These are phyloP conservation scores for Campoplex nolae DNA, from an alignment of 2,888 invertebrate species.

Conservation along the genomic window DNA sequence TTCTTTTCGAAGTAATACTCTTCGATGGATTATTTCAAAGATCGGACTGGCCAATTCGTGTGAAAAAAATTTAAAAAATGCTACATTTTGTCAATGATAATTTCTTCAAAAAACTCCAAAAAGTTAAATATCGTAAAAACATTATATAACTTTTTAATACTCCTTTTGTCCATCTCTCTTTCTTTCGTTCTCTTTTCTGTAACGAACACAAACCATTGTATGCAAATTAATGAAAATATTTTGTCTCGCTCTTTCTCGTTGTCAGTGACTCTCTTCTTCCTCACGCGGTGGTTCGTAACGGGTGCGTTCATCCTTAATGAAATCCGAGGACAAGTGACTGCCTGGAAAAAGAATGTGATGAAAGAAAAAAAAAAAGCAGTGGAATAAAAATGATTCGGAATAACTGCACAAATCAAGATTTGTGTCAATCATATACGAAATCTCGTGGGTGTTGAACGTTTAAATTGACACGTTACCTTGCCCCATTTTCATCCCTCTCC, in stretches of 20 bases:
- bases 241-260: slow-evolving; percentile 2
- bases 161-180: background rate
- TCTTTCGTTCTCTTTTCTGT: slow-evolving; percentile 39
- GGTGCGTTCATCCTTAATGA: slow-evolving; percentile 74
- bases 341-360: slow-evolving; percentile 36
- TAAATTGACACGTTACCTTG: slow-evolving; percentile 24
- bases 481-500: background rate
- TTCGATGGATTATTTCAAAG: background rate
- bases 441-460: slow-evolving; percentile 20
- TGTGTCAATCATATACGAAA: slow-evolving; percentile 35
- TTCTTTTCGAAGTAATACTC: background rate
- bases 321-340: slow-evolving; percentile 67
- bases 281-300: slow-evolving; percentile 48
- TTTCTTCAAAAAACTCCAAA: background rate
- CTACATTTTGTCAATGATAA: background rate
- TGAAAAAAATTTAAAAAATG: background rate
- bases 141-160: slow-evolving; percentile 17
- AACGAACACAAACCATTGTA: slow-evolving; percentile 80
- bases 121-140: slow-evolving; percentile 14
- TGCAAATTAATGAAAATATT: slow-evolving; percentile 77
- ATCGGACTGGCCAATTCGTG: background rate
- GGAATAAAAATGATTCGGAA: slow-evolving; percentile 51
- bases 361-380: slow-evolving; percentile 1
- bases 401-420: slow-evolving; percentile 36
- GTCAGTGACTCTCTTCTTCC: slow-evolving; percentile 17